Evolutionary conservation across 2,113 vertebrate genomes (phyloP).

Genomic region (Nycticebus coucang): DNA sequence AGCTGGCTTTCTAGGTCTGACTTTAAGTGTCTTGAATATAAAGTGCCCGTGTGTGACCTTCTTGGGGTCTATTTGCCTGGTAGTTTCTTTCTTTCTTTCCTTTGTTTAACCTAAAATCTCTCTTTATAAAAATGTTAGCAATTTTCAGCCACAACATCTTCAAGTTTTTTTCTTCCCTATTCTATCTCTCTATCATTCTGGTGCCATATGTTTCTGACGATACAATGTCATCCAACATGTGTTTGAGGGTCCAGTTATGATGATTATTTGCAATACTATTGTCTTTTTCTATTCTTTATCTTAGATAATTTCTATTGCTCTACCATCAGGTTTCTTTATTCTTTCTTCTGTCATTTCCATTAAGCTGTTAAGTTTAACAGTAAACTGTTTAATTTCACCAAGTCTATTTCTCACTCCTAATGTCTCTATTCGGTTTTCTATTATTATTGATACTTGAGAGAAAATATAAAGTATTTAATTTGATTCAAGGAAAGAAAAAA

Average conservation of each 20-base stretch:
- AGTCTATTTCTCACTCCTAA: neutral
- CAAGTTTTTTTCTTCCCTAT: neutral
- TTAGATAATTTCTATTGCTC: neutral
- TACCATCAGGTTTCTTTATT: neutral
- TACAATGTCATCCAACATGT: neutral
- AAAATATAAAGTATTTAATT: neutral
- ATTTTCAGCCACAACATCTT: neutral
- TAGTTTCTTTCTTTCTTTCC: too few relatives aligned
- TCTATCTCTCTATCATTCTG: neutral
- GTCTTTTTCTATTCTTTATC: neutral
- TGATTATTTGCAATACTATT: neutral
- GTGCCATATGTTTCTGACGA: neutral
- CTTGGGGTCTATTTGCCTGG: neutral
- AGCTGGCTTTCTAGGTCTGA: neutral
- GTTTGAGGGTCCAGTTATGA: neutral
- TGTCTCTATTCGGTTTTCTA: neutral
- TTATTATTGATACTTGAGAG: neutral
- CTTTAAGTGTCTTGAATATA: neutral
- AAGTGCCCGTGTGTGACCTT: neutral
- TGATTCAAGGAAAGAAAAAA: neutral
- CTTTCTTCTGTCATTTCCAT: neutral
- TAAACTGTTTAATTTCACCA: constrained; percentile 8
- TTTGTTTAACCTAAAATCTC: too few relatives aligned
- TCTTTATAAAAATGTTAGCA: neutral
- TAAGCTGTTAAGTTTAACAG: neutral